Conservation (phyloP, 2,888 invertebrate genomes). For the Hemistola chrysoprasaria region DNA sequence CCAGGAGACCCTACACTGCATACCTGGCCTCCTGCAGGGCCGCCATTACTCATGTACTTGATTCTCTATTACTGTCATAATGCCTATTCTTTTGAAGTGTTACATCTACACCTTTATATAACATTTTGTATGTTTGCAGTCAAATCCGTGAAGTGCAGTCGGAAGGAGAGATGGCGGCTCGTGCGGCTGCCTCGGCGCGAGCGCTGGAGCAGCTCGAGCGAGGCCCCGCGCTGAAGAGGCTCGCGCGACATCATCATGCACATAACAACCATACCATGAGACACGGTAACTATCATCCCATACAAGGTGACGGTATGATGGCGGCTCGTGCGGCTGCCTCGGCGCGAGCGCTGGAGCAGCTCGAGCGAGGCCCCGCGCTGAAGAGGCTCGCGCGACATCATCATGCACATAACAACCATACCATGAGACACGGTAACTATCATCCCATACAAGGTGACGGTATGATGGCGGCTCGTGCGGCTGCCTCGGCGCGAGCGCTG, state of each 20-base stretch:
- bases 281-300: slow-evolving; percentile 35
- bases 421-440: slow-evolving; percentile 40
- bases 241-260: slow-evolving; percentile 67
- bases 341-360: slow-evolving; percentile 87
- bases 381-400: slow-evolving; percentile 81
- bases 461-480: slow-evolving; percentile 90
- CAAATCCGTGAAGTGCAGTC: slow-evolving; percentile 48
- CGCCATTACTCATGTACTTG: no score
- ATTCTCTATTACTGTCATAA: no score
- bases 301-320: no score
- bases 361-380: slow-evolving; percentile 91
- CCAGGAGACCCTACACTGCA: no score
- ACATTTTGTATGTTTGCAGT: slow-evolving; percentile 38
- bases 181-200: slow-evolving; percentile 90
- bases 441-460: neutral
- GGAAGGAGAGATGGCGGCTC: slow-evolving; percentile 85
- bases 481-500: slow-evolving; percentile 89
- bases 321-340: slow-evolving; percentile 92
- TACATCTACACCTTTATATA: no score
- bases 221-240: slow-evolving; percentile 89
- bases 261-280: slow-evolving; percentile 40
- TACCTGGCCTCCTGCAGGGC: no score
- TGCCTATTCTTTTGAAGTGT: no score
- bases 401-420: slow-evolving; percentile 47
- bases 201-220: slow-evolving; percentile 88